Evolutionary conservation across 2,888 invertebrate genomes (phyloP).

Genomic region (Augiades crinisus): DNA sequence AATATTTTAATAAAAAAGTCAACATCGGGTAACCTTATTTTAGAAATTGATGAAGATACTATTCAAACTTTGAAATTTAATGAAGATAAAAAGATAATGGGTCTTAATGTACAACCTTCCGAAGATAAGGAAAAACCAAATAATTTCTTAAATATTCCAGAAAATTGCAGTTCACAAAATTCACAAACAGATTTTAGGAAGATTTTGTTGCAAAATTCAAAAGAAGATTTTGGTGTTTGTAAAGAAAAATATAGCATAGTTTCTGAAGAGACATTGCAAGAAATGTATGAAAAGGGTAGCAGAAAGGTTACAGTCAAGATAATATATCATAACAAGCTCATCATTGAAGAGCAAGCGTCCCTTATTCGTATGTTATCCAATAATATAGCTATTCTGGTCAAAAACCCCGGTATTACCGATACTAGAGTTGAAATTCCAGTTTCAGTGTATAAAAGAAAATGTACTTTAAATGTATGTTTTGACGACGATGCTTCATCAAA

Average conservation of each 20-base stretch:
- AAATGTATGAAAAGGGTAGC: slow-evolving; percentile 2
- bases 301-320: slow-evolving; percentile 2
- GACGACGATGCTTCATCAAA: not conserved
- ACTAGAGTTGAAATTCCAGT: slow-evolving; percentile 6
- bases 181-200: not conserved
- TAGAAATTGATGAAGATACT: slow-evolving; percentile 29
- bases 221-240: not conserved
- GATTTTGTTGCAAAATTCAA: not conserved
- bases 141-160: not conserved
- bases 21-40: slow-evolving; percentile 28
- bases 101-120: not conserved
- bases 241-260: not conserved
- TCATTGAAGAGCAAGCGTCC: not conserved
- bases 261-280: not conserved
- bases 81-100: not conserved
- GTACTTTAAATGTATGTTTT: slow-evolving; percentile 6
- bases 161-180: not conserved
- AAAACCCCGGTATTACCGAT: slow-evolving; percentile 1
- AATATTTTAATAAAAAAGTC: slow-evolving; percentile 25
- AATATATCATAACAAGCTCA: not conserved
- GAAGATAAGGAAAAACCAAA: slow-evolving; percentile 1
- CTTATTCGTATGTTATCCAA: slow-evolving; percentile 7
- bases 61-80: slow-evolving; percentile 3
- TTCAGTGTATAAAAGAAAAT: not conserved
- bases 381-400: slow-evolving; percentile 14